Conservation (phyloP, 2,888 invertebrate genomes). For the Drosophila meridiana region DNA sequence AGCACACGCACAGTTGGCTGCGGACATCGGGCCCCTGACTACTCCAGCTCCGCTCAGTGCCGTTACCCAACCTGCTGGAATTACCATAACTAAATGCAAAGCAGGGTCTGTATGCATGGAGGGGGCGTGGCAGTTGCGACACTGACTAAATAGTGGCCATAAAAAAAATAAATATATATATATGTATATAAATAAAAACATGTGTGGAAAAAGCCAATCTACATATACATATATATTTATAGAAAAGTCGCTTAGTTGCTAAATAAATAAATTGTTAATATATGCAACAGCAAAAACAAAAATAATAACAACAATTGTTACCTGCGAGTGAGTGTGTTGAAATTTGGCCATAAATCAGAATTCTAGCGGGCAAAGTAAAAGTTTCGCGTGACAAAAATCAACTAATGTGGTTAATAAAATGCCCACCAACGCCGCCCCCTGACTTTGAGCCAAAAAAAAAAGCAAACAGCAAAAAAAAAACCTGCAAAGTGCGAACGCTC, state of each 20-base stretch:
- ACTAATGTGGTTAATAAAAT: constrained; percentile 79
- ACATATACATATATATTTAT: constrained; percentile 1
- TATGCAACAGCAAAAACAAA: constrained; percentile 49
- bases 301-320: constrained; percentile 14
- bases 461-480: constrained; percentile 21
- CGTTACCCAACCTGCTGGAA: constrained; percentile 26
- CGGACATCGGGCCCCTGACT: not conserved
- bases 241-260: constrained; percentile 43
- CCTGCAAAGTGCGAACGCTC: constrained; percentile 36
- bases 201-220: constrained; percentile 4
- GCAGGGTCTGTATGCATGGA: not conserved
- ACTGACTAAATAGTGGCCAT: constrained; percentile 43
- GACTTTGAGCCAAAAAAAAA: constrained; percentile 22
- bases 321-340: constrained; percentile 59
- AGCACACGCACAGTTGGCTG: constrained; percentile 61
- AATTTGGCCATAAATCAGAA: constrained; percentile 74
- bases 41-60: not conserved
- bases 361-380: constrained; percentile 47
- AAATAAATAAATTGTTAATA: constrained; percentile 76
- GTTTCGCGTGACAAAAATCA: constrained; percentile 82
- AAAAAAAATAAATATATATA: constrained; percentile 25
- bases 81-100: constrained; percentile 72
- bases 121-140: constrained; percentile 34
- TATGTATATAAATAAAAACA: constrained; percentile 19
- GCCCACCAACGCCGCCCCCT: not conserved